These are phyloP conservation scores for Conchocele bisecta DNA, from an alignment of 2,888 invertebrate genomes.

Conservation along the genomic window DNA sequence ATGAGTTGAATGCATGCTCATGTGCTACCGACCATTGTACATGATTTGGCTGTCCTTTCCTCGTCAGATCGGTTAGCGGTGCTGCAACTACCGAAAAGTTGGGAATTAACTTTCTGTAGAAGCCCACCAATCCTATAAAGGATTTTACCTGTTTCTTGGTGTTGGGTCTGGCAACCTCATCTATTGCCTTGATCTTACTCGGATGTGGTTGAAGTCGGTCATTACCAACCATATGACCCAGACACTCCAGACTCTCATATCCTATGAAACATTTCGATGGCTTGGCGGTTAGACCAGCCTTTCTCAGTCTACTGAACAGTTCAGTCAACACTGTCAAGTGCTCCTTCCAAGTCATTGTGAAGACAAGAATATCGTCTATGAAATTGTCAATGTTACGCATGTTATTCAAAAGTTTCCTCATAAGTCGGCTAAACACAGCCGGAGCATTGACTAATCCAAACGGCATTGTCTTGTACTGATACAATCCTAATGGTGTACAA, in stretches of 20 bases:
- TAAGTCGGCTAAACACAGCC: no score
- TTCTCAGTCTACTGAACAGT: not conserved
- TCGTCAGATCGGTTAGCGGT: constrained; percentile 35
- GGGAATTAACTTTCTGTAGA: not conserved
- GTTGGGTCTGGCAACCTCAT: constrained; percentile 26
- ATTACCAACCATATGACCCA: constrained; percentile 24
- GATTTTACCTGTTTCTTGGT: constrained; percentile 39
- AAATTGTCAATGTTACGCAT: not conserved
- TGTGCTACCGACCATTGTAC: constrained; percentile 21
- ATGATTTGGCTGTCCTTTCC: constrained; percentile 24
- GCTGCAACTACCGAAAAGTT: constrained; percentile 17
- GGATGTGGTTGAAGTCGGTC: constrained; percentile 9
- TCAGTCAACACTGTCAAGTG: not conserved
- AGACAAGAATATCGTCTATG: not conserved
- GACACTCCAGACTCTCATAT: no score
- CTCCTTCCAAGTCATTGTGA: not conserved
- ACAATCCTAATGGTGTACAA: constrained; percentile 35
- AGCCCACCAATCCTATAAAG: constrained; percentile 7
- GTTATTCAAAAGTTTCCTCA: not conserved
- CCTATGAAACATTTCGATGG: constrained; percentile 18
- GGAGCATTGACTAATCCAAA: no score
- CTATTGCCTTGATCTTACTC: constrained; percentile 33
- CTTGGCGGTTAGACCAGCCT: constrained; percentile 3
- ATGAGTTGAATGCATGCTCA: constrained; percentile 19
- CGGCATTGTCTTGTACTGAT: no score